phyloP scores from a whole-genome alignment of 2,888 invertebrate species.

The Hydrotaea diabolus region DNA sequence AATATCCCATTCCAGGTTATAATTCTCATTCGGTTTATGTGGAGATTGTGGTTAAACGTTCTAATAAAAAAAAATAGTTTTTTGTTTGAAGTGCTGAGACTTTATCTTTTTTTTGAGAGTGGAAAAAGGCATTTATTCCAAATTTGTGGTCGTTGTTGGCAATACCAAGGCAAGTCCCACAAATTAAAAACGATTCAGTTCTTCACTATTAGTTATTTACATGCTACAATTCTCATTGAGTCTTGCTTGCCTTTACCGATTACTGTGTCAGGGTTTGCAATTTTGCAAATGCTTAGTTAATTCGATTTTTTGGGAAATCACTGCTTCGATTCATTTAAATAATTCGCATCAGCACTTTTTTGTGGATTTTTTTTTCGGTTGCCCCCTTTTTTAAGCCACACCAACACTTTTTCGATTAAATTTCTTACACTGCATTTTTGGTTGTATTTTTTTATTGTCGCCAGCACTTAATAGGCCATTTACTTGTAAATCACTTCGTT shows the following conservation, averaged over 20 bases:
- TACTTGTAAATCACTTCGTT: background rate
- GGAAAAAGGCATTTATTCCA: no score
- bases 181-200: no score
- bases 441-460: background rate
- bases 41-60: background rate
- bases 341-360: background rate
- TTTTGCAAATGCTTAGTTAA: no score
- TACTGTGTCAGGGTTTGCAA: background rate
- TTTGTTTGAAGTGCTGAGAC: background rate
- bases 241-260: no score
- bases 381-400: background rate
- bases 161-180: no score
- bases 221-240: constrained; percentile 17
- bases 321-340: no score
- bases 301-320: no score
- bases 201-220: no score
- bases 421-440: no score
- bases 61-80: no score
- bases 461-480: background rate
- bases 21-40: constrained; percentile 33
- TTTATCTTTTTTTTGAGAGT: background rate
- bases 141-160: no score
- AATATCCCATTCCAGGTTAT: no score
- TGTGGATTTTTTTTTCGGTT: background rate
- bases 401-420: constrained; percentile 1